Percentiles rank a stretch among this genome's conserved stretches.
These are phyloP conservation scores for Marronus borbonicus DNA, from an alignment of 2,888 invertebrate species.

Conservation along the genomic window DNA sequence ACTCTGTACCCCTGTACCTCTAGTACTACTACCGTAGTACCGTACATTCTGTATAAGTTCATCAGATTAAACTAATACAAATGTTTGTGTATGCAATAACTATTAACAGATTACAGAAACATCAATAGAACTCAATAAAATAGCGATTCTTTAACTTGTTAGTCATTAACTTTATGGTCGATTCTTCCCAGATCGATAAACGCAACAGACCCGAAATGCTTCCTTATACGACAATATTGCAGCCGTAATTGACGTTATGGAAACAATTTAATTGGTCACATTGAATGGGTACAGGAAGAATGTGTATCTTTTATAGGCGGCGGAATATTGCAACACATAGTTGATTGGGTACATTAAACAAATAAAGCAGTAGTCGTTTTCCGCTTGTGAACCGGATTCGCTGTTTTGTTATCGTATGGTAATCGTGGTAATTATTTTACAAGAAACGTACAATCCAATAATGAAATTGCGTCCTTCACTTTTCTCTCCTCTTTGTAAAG, in stretches of 20 bases:
- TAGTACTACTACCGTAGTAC: too few relatives aligned
- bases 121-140: background rate
- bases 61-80: too few relatives aligned
- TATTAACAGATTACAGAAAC: too few relatives aligned
- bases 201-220: background rate
- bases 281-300: background rate
- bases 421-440: conserved; percentile 16
- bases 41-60: too few relatives aligned
- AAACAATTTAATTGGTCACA: conserved; percentile 18
- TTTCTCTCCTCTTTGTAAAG: background rate
- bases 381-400: conserved; percentile 5
- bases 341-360: background rate
- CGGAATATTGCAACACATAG: conserved; percentile 17
- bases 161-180: conserved; percentile 5
- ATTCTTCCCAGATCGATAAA: background rate
- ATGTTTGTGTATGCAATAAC: too few relatives aligned
- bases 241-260: background rate
- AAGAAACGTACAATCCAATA: background rate
- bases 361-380: conserved; percentile 4
- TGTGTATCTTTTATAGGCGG: conserved; percentile 1
- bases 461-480: background rate
- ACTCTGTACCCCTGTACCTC: too few relatives aligned
- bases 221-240: conserved; percentile 3
- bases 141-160: background rate
- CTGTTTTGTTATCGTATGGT: conserved; percentile 14